phyloP scores from a whole-genome alignment of 1,140 invertebrate genomes.

The Pemphigus obesinymphae region DNA sequence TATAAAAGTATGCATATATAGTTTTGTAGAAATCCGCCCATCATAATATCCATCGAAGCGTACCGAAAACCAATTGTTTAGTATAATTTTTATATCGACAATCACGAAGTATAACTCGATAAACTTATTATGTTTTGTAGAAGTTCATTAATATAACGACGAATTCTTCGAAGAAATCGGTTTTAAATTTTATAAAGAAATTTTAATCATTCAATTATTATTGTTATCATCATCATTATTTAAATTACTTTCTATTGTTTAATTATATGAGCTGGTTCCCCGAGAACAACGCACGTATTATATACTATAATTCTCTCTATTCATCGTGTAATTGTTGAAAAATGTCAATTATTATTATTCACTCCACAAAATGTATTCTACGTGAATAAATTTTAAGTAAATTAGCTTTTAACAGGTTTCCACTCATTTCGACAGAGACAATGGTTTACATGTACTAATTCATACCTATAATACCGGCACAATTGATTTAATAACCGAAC shows the following conservation, averaged over 20 bases:
- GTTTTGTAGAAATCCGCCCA: background rate
- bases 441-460: background rate
- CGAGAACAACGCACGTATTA: too few relatives aligned
- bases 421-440: background rate
- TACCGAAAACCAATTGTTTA: background rate
- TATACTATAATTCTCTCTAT: too few relatives aligned
- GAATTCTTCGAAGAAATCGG: background rate
- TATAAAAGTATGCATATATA: background rate
- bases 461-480: background rate
- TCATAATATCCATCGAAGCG: background rate
- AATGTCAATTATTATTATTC: background rate
- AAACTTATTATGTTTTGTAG: background rate
- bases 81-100: background rate
- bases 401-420: background rate
- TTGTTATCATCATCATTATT: too few relatives aligned
- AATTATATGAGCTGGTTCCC: too few relatives aligned
- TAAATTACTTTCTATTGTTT: too few relatives aligned
- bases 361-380: background rate
- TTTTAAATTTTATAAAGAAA: background rate
- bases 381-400: background rate
- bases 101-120: background rate
- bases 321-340: background rate
- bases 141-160: background rate
- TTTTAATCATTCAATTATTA: background rate
- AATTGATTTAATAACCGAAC: background rate